phyloP scores from a whole-genome alignment of 2,113 vertebrate genomes.

The Recurvirostra avosetta region DNA sequence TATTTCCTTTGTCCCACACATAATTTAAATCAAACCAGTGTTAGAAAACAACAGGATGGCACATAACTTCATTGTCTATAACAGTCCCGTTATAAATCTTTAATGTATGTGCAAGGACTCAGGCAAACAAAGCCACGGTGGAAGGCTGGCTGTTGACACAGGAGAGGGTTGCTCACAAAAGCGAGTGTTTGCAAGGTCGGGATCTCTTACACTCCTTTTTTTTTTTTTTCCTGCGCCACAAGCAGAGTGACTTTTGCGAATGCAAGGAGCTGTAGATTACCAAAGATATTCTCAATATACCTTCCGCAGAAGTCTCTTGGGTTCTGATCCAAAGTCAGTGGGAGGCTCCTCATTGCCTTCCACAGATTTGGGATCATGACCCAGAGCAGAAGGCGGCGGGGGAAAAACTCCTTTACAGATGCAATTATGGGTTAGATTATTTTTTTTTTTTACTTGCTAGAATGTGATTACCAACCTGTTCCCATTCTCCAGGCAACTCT shows the following conservation, averaged over 20 bases:
- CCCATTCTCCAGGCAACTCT: not conserved
- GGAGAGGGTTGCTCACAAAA: not conserved
- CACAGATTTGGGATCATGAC: not conserved
- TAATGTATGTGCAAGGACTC: not conserved
- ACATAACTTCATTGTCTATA: not conserved
- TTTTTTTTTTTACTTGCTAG: not conserved
- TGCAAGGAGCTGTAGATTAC: not conserved
- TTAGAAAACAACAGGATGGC: not conserved
- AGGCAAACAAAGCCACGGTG: not conserved
- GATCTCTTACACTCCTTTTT: not conserved
- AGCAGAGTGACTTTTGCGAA: not conserved
- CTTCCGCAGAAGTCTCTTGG: not conserved
- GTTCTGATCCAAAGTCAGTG: not conserved
- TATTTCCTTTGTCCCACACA: not conserved
- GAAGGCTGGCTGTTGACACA: not conserved
- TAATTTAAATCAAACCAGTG: not conserved
- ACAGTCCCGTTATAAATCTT: not conserved
- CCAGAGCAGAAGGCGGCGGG: not conserved
- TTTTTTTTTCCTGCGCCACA: not conserved
- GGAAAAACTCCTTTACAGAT: not conserved
- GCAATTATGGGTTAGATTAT: not conserved
- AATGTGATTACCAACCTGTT: slow-evolving; percentile 17
- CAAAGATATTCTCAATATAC: not conserved
- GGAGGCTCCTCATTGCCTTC: not conserved
- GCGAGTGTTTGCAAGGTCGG: not conserved